Conservation (phyloP, 1,140 invertebrate species). For the Papilio xuthus region DNA sequence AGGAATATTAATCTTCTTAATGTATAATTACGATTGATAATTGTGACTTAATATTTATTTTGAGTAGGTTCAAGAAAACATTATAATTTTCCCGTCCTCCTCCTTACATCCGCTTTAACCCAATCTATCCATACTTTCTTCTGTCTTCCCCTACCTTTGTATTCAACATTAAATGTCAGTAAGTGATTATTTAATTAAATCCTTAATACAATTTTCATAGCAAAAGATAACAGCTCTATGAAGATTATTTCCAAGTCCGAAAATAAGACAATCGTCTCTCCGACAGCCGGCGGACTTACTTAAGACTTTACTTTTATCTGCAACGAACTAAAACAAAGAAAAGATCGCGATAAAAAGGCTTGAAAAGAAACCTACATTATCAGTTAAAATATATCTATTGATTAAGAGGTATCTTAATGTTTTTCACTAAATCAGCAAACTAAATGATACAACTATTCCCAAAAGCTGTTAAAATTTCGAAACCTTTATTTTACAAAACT, state of each 20-base stretch:
- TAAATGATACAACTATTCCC: too few relatives aligned
- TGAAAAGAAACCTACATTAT: neutral
- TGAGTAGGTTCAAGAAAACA: too few relatives aligned
- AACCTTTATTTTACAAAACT: neutral
- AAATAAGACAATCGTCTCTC: constrained; percentile 8
- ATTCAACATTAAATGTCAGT: too few relatives aligned
- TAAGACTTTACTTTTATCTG: constrained; percentile 19
- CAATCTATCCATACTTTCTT: too few relatives aligned
- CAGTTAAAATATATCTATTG: neutral
- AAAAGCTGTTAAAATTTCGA: neutral
- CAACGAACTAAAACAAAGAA: constrained; percentile 3
- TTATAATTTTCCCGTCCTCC: too few relatives aligned
- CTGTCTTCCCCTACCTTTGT: too few relatives aligned
- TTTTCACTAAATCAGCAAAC: too few relatives aligned
- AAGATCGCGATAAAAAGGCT: constrained; percentile 20
- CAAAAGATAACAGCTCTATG: neutral
- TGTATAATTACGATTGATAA: neutral
- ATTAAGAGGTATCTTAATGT: neutral
- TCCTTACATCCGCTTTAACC: too few relatives aligned
- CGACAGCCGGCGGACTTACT: constrained; percentile 11
- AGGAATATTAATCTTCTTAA: neutral
- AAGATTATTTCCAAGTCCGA: neutral
- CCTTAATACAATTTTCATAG: neutral
- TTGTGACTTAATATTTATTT: neutral
- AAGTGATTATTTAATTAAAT: neutral